These are phyloP conservation scores for Mugil cephalus DNA, from an alignment of 2,113 vertebrate genomes.

Conservation along the genomic window DNA sequence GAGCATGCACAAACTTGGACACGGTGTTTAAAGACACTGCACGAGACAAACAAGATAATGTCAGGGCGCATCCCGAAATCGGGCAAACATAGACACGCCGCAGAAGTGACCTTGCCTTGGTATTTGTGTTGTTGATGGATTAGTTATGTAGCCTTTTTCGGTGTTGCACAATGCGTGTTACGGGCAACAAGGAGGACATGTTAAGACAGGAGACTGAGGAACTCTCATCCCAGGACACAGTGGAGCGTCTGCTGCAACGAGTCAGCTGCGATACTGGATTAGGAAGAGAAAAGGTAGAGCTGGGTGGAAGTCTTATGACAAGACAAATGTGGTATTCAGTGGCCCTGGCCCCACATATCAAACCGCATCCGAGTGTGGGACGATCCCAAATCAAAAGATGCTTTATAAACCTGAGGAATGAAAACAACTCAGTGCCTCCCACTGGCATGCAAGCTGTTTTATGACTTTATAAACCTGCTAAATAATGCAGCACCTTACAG, in stretches of 20 bases:
- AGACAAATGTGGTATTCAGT: constrained; percentile 13
- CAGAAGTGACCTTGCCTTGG: constrained; percentile 57
- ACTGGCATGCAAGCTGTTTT: constrained; percentile 85
- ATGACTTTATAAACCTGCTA: constrained; percentile 87
- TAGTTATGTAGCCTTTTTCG: constrained; percentile 42
- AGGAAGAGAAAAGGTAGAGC: constrained; percentile 18
- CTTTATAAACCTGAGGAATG: constrained; percentile 77
- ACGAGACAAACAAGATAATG: constrained; percentile 57
- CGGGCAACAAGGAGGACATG: constrained; percentile 11
- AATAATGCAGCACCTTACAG: constrained; percentile 83
- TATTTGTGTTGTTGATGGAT: constrained; percentile 44
- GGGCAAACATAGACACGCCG: constrained; percentile 7
- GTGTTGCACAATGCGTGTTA: constrained; percentile 12
- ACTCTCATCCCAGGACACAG: constrained; percentile 3
- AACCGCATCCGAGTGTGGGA: constrained; percentile 35
- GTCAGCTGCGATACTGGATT: constrained; percentile 4
- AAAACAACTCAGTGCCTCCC: constrained; percentile 77
- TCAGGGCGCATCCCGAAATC: not conserved
- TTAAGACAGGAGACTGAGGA: constrained; percentile 8
- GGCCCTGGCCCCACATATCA: constrained; percentile 27
- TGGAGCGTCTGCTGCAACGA: not conserved
- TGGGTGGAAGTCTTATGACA: not conserved
- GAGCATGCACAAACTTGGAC: constrained; percentile 56
- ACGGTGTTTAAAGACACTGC: constrained; percentile 59
- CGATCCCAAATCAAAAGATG: constrained; percentile 74